Evolutionary conservation across 2,888 invertebrate genomes (phyloP).

Genomic region (Drosophila atripex): DNA sequence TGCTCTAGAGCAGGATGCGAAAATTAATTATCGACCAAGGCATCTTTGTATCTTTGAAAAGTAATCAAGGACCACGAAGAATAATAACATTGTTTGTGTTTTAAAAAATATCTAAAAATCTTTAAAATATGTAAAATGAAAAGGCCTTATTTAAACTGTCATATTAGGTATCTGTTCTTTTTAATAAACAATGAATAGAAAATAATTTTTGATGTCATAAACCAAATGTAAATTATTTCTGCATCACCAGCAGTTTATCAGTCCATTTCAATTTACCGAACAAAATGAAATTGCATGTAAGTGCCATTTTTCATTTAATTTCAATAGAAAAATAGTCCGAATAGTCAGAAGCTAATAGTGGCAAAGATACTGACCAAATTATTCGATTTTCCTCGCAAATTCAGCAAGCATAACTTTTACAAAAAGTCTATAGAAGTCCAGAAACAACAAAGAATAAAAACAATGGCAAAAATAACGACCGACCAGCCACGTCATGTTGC

Average conservation of each 20-base stretch:
- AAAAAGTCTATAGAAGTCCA: constrained; percentile 15
- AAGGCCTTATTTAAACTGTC: neutral
- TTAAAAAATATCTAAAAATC: constrained; percentile 2
- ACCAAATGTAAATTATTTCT: neutral
- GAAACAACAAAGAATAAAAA: constrained; percentile 20
- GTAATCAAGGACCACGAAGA: neutral
- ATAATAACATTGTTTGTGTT: neutral
- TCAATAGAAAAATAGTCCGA: neutral
- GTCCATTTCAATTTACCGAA: constrained; percentile 2
- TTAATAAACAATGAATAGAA: neutral
- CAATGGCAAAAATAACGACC: constrained; percentile 49
- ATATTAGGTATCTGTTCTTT: neutral
- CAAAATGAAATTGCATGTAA: constrained; percentile 14
- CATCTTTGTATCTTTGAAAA: neutral
- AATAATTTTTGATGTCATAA: neutral
- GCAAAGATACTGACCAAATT: constrained; percentile 9
- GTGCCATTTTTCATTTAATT: constrained; percentile 15
- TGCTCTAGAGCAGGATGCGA: neutral
- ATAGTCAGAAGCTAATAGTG: constrained; percentile 12
- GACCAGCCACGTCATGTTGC: constrained; percentile 51
- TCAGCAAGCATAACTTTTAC: constrained; percentile 12
- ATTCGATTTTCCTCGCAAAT: constrained; percentile 23
- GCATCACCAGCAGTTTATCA: constrained; percentile 8
- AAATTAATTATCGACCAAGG: constrained; percentile 21
- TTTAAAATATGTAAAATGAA: neutral